A percentile compares a stretch with the other conserved stretches of the same genome.
Conservation (phyloP, 1,140 invertebrate species). For the Drosophila melanica region DNA sequence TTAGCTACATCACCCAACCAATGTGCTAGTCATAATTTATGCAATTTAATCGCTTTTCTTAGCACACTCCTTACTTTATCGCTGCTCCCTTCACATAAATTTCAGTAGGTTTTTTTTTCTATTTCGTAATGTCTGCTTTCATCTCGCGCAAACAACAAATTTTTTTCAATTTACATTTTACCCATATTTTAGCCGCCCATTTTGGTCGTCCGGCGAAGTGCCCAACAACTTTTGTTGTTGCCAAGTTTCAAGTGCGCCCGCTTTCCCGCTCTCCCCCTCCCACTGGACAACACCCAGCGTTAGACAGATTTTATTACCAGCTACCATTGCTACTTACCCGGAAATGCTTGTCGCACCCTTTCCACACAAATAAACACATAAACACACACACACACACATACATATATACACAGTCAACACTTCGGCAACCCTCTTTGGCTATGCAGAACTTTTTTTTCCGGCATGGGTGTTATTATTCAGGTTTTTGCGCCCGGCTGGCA, state of each 20-base stretch:
- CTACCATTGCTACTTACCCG: constrained; percentile 68
- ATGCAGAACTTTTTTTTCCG: constrained; percentile 17
- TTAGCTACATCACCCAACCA: constrained; percentile 48
- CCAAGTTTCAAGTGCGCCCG: constrained; percentile 34
- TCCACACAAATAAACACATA: constrained; percentile 36
- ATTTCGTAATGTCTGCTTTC: background rate
- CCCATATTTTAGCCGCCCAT: constrained; percentile 63
- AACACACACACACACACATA: constrained; percentile 18
- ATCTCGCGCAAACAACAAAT: constrained; percentile 44
- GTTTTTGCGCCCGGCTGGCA: constrained; percentile 51
- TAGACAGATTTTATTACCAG: constrained; percentile 74
- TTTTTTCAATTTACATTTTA: constrained; percentile 60
- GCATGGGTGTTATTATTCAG: constrained; percentile 38
- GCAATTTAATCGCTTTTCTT: constrained; percentile 68
- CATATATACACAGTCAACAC: constrained; percentile 11
- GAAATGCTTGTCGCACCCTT: constrained; percentile 62
- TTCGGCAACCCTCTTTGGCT: constrained; percentile 28
- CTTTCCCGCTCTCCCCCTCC: constrained; percentile 4
- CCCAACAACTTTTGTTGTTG: constrained; percentile 30
- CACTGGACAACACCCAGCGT: constrained; percentile 16
- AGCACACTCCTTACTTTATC: constrained; percentile 50
- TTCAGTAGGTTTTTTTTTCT: constrained; percentile 21
- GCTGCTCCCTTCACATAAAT: constrained; percentile 53
- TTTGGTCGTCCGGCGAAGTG: constrained; percentile 14
- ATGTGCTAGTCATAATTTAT: constrained; percentile 64